Conservation (phyloP, 2,888 invertebrate species). For the Melinaea marsaeus region DNA sequence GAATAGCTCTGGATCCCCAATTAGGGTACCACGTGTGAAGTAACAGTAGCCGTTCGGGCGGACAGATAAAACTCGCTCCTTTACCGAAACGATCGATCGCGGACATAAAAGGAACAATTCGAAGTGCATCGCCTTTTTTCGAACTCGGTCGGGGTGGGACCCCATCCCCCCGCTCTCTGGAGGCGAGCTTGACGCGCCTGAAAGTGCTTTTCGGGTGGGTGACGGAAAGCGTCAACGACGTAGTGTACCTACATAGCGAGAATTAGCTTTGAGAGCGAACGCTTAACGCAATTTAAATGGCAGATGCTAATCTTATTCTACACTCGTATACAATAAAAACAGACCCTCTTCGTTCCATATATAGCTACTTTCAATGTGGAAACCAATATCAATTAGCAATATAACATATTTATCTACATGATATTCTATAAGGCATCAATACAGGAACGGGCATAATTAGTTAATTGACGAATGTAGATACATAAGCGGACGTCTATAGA, state of each 20-base stretch:
- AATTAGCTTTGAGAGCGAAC: conserved; percentile 50
- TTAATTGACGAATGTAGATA: not conserved
- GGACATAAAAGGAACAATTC: conserved; percentile 76
- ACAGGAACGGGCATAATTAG: not conserved
- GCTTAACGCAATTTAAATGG: conserved; percentile 37
- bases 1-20: conserved; percentile 52
- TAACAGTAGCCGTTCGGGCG: conserved; percentile 51
- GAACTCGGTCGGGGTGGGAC: conserved; percentile 53
- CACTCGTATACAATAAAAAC: not conserved
- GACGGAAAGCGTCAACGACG: conserved; percentile 60
- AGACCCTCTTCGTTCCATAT: not conserved
- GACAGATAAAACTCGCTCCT: conserved; percentile 73
- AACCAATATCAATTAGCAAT: not conserved
- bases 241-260: conserved; percentile 41
- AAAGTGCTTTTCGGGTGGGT: conserved; percentile 68
- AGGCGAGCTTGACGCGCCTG: conserved; percentile 60
- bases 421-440: not conserved
- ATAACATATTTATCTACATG: not conserved
- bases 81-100: conserved; percentile 74
- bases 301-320: conserved; percentile 34
- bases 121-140: conserved; percentile 77
- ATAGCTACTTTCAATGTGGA: no score
- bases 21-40: conserved; percentile 69
- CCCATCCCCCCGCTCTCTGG: conserved; percentile 41
- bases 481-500: not conserved